Conservation (phyloP, 2,888 invertebrate species). For the Geotrupes spiniger region DNA sequence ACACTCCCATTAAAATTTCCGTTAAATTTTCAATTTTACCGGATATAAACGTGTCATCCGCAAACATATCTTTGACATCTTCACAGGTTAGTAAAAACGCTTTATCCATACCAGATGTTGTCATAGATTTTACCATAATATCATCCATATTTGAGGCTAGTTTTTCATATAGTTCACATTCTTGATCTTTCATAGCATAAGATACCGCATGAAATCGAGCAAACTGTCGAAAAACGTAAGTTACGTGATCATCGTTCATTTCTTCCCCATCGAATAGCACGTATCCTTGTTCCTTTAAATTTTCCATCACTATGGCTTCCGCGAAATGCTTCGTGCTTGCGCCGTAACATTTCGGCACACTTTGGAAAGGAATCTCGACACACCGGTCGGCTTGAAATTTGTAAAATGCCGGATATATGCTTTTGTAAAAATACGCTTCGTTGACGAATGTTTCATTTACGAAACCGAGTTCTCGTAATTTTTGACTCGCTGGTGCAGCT, state of each 20-base stretch:
- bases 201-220: slow-evolving; percentile 40
- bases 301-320: slow-evolving; percentile 34
- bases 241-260: slow-evolving; percentile 36
- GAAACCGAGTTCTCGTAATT: slow-evolving; percentile 5
- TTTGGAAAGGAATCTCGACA: neutral
- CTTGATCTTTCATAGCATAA: slow-evolving; percentile 34
- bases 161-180: slow-evolving; percentile 24
- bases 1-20: neutral
- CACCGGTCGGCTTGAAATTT: neutral
- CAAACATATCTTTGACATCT: neutral
- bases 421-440: neutral
- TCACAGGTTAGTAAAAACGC: neutral
- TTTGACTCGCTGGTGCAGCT: slow-evolving; percentile 18
- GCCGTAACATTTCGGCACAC: neutral
- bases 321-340: neutral
- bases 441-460: neutral
- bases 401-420: neutral
- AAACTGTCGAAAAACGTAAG: slow-evolving; percentile 34
- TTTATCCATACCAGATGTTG: neutral
- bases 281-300: no score
- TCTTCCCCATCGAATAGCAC: slow-evolving; percentile 32
- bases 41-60: no score
- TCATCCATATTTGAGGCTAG: neutral
- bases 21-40: neutral
- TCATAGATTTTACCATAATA: neutral